Evolutionary conservation across 2,113 vertebrate genomes (phyloP).

Genomic region (Nyctereutes procyonoides): DNA sequence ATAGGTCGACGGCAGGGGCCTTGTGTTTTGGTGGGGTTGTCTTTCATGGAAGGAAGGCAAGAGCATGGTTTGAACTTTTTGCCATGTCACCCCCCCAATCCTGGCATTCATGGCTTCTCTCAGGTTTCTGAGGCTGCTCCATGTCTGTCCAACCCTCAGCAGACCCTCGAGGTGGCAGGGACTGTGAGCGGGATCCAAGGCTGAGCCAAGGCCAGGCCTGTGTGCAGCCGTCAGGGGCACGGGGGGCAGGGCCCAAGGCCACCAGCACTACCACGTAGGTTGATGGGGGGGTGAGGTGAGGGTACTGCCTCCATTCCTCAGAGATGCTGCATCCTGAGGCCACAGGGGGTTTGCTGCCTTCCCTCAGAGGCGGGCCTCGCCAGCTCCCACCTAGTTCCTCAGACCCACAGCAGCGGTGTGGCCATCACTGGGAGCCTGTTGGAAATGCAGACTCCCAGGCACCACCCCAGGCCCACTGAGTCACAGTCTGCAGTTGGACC

Average conservation of each 20-base stretch:
- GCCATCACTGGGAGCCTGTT: background rate
- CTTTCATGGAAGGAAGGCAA: background rate
- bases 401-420: background rate
- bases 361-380: fast-evolving
- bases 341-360: background rate
- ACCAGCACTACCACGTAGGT: background rate
- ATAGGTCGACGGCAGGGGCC: background rate
- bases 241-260: background rate
- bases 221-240: fast-evolving
- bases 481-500: background rate
- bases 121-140: background rate
- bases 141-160: no score
- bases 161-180: background rate
- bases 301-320: background rate
- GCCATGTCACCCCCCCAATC: background rate
- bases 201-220: background rate
- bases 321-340: background rate
- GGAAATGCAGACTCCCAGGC: background rate
- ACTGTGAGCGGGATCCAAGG: no score
- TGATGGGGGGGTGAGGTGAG: fast-evolving
- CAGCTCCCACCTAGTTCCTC: background rate
- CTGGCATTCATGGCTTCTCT: background rate
- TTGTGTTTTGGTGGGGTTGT: background rate
- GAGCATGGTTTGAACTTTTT: background rate
- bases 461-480: fast-evolving